Conservation (phyloP, 2,888 invertebrate genomes). For the Calameuta filiformis region DNA sequence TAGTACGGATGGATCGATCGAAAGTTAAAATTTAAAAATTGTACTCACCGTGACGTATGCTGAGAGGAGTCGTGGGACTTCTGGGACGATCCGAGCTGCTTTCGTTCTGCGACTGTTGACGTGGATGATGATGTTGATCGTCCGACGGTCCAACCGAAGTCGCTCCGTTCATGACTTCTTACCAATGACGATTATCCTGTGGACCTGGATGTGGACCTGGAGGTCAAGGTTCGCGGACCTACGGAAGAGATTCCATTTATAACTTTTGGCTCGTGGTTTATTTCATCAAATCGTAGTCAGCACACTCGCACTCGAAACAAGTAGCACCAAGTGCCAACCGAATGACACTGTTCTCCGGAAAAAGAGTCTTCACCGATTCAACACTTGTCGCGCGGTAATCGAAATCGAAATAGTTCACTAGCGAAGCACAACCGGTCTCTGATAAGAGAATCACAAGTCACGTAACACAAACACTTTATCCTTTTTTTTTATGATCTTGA, state of each 20-base stretch:
- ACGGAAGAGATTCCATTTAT: background rate
- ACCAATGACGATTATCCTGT: background rate
- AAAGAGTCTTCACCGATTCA: background rate
- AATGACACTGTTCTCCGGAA: background rate
- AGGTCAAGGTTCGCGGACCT: background rate
- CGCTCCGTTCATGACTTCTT: conserved; percentile 58
- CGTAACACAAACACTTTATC: background rate
- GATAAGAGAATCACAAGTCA: background rate
- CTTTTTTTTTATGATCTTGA: background rate
- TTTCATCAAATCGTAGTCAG: background rate
- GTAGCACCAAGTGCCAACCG: background rate
- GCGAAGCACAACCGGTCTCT: background rate
- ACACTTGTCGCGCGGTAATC: background rate
- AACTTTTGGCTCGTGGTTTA: background rate
- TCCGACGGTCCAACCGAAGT: conserved; percentile 53
- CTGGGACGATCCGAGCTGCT: conserved; percentile 57
- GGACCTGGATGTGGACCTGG: background rate
- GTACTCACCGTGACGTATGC: conserved; percentile 59
- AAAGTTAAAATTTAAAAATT: too few relatives aligned
- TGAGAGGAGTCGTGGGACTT: conserved; percentile 60
- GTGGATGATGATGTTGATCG: conserved; percentile 54
- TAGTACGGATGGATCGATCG: background rate
- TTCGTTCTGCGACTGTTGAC: conserved; percentile 54
- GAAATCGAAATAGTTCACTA: background rate
- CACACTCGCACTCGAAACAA: background rate